phyloP scores from a whole-genome alignment of 35 echinoderm and acorn worm species.

The Apostichopus californicus region DNA sequence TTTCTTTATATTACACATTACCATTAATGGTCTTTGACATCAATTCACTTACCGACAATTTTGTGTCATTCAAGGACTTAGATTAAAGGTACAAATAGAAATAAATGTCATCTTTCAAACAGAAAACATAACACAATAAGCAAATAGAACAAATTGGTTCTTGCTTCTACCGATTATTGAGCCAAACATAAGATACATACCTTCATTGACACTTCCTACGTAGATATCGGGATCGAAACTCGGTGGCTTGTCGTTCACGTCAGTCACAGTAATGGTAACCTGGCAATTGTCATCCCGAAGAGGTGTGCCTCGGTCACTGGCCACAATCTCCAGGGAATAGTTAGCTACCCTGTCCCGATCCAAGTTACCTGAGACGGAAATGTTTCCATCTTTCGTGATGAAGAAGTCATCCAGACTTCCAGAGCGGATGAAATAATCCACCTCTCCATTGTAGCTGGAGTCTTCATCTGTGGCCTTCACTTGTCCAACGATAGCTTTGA shows the following conservation, averaged over 20 bases:
- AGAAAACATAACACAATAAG: too few species aligned
- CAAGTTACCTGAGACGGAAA: not conserved
- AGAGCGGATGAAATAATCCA: slow-evolving; percentile 11
- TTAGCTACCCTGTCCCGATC: not conserved
- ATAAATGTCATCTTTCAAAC: too few species aligned
- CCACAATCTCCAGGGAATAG: not conserved
- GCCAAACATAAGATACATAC: not conserved
- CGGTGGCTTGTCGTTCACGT: slow-evolving; percentile 34
- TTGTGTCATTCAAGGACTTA: too few species aligned
- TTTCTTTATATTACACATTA: too few species aligned
- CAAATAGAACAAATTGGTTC: too few species aligned
- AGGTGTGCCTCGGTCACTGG: slow-evolving; percentile 28
- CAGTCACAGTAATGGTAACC: slow-evolving; percentile 5
- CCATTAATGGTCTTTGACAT: too few species aligned
- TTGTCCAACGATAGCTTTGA: slow-evolving; percentile 22
- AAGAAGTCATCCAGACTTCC: slow-evolving; percentile 30
- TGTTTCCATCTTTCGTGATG: not conserved
- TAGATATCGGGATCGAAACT: not conserved
- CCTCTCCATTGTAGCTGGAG: slow-evolving; percentile 17
- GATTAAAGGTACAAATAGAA: too few species aligned
- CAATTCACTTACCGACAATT: too few species aligned
- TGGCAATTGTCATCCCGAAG: not conserved
- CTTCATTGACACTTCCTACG: not conserved
- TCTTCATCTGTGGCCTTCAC: slow-evolving; percentile 29
- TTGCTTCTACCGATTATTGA: too few species aligned